phyloP scores from a whole-genome alignment of 2,888 invertebrate genomes.

The Malthinus flaveolus region DNA sequence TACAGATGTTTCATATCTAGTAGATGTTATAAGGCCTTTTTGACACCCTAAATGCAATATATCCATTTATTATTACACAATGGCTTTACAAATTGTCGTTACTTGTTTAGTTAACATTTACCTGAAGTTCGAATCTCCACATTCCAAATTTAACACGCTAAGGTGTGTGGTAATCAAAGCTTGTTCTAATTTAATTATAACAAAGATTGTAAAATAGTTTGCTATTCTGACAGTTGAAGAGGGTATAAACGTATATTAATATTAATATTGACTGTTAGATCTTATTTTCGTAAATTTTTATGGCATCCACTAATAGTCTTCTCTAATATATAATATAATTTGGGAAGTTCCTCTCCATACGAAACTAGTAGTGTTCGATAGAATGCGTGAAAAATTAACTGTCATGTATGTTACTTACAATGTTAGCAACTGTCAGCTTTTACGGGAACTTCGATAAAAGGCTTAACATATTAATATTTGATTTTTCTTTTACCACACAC shows the following conservation, averaged over 20 bases:
- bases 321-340: slow-evolving; percentile 16
- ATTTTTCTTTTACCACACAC: slow-evolving; percentile 15
- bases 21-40: slow-evolving; percentile 34
- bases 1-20: slow-evolving; percentile 44
- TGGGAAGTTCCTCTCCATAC: slow-evolving; percentile 4
- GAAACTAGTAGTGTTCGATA: slow-evolving; percentile 22
- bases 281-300: slow-evolving; percentile 29
- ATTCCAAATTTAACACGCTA: slow-evolving; percentile 49
- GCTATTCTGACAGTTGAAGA: slow-evolving; percentile 33
- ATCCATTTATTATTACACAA: slow-evolving; percentile 36
- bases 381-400: slow-evolving; percentile 34
- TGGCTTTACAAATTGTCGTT: slow-evolving; percentile 30
- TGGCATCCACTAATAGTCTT: slow-evolving; percentile 7
- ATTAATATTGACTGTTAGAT: slow-evolving; percentile 21
- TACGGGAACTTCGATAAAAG: slow-evolving; percentile 13
- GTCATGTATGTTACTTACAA: slow-evolving; percentile 27
- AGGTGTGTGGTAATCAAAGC: slow-evolving; percentile 48
- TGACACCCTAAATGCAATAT: slow-evolving; percentile 41
- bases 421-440: slow-evolving; percentile 22
- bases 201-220: slow-evolving; percentile 38
- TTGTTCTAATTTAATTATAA: slow-evolving; percentile 47
- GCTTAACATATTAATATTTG: slow-evolving; percentile 19
- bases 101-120: slow-evolving; percentile 18
- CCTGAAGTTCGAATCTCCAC: slow-evolving; percentile 26
- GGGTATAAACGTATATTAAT: slow-evolving; percentile 32